Conservation (phyloP, 2,113 vertebrate species). For the Oenanthe oenanthe region DNA sequence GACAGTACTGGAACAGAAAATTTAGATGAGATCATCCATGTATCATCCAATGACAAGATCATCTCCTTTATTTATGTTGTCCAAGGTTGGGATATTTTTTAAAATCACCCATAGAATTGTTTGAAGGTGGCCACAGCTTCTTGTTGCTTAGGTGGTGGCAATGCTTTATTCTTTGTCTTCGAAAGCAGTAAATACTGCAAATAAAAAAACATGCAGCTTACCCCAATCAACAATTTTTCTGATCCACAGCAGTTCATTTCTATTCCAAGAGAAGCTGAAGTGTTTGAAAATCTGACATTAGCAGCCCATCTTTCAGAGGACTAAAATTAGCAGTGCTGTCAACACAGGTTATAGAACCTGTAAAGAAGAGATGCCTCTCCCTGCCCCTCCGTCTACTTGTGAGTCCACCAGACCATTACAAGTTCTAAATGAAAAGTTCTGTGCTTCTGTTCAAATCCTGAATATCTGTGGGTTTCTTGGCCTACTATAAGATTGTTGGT, state of each 20-base stretch:
- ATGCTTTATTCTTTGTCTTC: background rate
- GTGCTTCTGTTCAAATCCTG: background rate
- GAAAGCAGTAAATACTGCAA: background rate
- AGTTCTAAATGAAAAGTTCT: constrained; percentile 24
- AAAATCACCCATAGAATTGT: background rate
- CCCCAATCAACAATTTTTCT: background rate
- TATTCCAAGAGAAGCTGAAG: background rate
- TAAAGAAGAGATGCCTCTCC: background rate
- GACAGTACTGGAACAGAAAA: background rate
- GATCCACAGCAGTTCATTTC: background rate
- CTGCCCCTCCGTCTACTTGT: background rate
- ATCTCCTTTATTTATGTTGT: background rate
- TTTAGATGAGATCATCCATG: background rate
- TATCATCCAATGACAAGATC: background rate
- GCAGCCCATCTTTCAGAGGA: background rate
- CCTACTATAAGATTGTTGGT: background rate
- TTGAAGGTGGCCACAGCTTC: background rate
- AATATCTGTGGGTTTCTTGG: background rate
- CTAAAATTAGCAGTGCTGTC: constrained; percentile 9
- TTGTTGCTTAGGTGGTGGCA: background rate
- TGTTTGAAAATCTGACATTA: constrained; percentile 50
- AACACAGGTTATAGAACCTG: constrained; percentile 14
- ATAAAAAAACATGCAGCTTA: background rate
- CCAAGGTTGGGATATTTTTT: background rate
- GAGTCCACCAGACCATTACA: background rate